Conservation (phyloP, 2,797 vertebrate genomes). For the Podarcis siculus region DNA sequence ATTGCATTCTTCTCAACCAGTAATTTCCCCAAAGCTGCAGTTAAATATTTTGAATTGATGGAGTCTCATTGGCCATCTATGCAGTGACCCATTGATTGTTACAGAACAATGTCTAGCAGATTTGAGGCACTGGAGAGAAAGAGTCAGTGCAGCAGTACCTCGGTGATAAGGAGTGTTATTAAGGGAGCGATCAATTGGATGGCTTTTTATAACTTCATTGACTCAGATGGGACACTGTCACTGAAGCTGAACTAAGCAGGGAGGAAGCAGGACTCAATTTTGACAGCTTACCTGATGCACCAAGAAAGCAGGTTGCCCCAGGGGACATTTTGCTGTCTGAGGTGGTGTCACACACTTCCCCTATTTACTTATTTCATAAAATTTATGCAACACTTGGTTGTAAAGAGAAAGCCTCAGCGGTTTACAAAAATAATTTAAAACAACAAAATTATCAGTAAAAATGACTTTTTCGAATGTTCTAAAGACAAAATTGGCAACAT, state of each 20-base stretch:
- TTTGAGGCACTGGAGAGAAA: not conserved
- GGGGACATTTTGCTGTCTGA: not conserved
- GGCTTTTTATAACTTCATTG: not conserved
- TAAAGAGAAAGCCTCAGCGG: too few relatives aligned
- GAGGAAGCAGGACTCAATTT: too few relatives aligned
- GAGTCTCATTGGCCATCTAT: not conserved
- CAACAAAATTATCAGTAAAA: too few relatives aligned
- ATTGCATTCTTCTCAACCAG: constrained; percentile 12
- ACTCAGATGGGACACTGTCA: not conserved
- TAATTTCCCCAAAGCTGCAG: constrained; percentile 4
- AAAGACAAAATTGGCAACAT: too few relatives aligned
- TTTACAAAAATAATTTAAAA: too few relatives aligned
- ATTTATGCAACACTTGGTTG: too few relatives aligned
- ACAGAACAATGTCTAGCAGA: constrained; percentile 3
- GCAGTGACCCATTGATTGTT: constrained; percentile 18
- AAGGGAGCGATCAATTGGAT: not conserved
- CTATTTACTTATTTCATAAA: too few relatives aligned
- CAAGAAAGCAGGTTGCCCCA: not conserved
- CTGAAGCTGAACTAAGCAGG: not conserved
- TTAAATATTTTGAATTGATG: constrained; percentile 32
- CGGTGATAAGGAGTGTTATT: not conserved
- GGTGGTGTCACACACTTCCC: too few relatives aligned
- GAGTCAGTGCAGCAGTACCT: not conserved
- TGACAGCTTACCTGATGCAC: too few relatives aligned
- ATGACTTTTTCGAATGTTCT: too few relatives aligned